Evolutionary conservation across 2,888 invertebrate species (phyloP).

Genomic region (Phaedon cochleariae): DNA sequence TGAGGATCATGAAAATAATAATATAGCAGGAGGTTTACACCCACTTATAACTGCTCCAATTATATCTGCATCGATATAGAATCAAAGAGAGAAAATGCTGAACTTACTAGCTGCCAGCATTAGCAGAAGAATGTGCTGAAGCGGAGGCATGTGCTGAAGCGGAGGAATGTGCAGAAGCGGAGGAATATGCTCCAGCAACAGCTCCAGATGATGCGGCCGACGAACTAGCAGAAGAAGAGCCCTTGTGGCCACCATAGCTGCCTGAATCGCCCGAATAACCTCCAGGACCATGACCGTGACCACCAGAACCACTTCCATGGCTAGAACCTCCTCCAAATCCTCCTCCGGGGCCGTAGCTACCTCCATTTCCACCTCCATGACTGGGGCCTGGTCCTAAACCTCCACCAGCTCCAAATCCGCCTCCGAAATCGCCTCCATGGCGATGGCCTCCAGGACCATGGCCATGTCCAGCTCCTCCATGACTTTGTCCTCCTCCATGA

Average conservation of each 20-base stretch:
- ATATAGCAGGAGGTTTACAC: too few relatives aligned
- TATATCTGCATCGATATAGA: too few relatives aligned
- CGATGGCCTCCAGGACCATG: slow-evolving; percentile 5
- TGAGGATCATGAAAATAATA: too few relatives aligned
- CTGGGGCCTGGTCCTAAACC: too few relatives aligned
- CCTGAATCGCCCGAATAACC: not conserved
- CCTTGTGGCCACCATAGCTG: not conserved
- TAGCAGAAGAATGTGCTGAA: too few relatives aligned
- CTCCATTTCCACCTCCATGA: slow-evolving; percentile 15
- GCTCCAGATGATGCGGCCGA: not conserved
- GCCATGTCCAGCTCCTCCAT: slow-evolving; percentile 8
- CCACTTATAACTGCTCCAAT: too few relatives aligned
- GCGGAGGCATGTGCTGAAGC: not conserved
- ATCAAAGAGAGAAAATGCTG: too few relatives aligned
- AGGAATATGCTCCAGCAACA: not conserved
- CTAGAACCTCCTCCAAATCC: too few relatives aligned
- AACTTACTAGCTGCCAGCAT: too few relatives aligned
- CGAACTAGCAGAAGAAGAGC: not conserved
- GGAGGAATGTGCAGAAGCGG: too few relatives aligned
- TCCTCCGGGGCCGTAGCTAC: not conserved
- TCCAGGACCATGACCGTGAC: too few relatives aligned
- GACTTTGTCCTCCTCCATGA: slow-evolving; percentile 12
- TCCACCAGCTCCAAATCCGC: slow-evolving; percentile 21
- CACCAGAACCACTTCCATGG: not conserved
- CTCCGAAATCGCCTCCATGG: slow-evolving; percentile 16